A percentile compares a stretch with the other conserved stretches of the same genome.
Evolutionary conservation across 2,797 vertebrate genomes (phyloP).

Genomic region (Holocentrus rufus): DNA sequence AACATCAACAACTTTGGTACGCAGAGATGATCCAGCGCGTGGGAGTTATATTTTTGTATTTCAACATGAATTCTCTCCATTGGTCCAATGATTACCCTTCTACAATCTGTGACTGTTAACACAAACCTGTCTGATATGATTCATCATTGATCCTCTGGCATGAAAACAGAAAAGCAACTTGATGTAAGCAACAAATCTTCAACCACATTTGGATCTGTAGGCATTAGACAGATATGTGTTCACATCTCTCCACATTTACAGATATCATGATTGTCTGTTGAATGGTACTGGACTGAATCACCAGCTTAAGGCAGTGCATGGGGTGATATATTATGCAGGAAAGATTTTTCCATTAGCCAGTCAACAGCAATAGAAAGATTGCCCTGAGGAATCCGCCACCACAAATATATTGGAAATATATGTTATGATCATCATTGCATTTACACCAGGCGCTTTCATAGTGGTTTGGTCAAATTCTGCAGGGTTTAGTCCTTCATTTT

Average conservation of each 20-base stretch:
- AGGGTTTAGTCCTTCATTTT: too few species aligned
- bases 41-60: constrained; percentile 42
- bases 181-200: neutral
- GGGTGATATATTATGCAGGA: too few species aligned
- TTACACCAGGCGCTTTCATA: too few species aligned
- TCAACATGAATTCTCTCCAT: constrained; percentile 31
- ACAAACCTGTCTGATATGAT: constrained; percentile 25
- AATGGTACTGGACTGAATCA: too few species aligned
- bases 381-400: too few species aligned
- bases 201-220: neutral
- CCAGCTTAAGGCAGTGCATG: too few species aligned
- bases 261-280: too few species aligned
- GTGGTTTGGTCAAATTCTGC: too few species aligned
- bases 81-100: constrained; percentile 47
- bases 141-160: constrained; percentile 14
- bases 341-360: too few species aligned
- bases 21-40: constrained; percentile 45
- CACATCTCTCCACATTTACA: neutral
- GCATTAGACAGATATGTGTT: neutral
- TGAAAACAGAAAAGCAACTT: constrained; percentile 7
- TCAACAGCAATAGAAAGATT: too few species aligned
- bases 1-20: constrained; percentile 49
- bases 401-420: too few species aligned
- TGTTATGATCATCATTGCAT: too few species aligned
- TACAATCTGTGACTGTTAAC: constrained; percentile 41